Evolutionary conservation across 2,888 invertebrate species (phyloP).

Genomic region (Pristionchus maxplancki): DNA sequence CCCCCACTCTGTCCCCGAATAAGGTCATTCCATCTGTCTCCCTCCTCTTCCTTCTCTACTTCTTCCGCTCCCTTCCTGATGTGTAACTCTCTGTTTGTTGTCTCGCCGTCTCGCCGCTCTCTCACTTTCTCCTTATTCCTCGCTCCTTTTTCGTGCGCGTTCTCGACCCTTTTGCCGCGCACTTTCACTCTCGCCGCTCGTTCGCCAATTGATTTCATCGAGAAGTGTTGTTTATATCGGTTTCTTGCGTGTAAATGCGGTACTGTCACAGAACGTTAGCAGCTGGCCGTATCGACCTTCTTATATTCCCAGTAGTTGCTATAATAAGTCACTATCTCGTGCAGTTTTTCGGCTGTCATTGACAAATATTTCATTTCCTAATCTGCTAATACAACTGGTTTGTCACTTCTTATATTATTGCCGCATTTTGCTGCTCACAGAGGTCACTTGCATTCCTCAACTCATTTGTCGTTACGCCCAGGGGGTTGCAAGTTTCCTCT

Average conservation of each 20-base stretch:
- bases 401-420: too few species aligned
- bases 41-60: not conserved
- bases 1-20: not conserved
- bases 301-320: not conserved
- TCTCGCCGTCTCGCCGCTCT: not conserved
- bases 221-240: not conserved
- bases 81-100: conserved; percentile 25
- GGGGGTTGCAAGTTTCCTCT: too few species aligned
- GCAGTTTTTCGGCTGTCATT: not conserved
- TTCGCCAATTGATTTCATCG: conserved; percentile 15
- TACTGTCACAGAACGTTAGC: not conserved
- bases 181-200: not conserved
- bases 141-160: conserved; percentile 12
- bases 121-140: not conserved
- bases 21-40: not conserved
- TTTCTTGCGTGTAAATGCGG: not conserved
- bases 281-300: not conserved
- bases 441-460: too few species aligned
- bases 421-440: too few species aligned
- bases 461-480: too few species aligned
- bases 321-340: not conserved
- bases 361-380: not conserved
- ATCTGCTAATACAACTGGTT: too few species aligned
- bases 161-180: not conserved
- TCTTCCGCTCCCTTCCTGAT: not conserved